phyloP scores from a whole-genome alignment of 2,113 vertebrate species.

The Cyprinodon variegatus region DNA sequence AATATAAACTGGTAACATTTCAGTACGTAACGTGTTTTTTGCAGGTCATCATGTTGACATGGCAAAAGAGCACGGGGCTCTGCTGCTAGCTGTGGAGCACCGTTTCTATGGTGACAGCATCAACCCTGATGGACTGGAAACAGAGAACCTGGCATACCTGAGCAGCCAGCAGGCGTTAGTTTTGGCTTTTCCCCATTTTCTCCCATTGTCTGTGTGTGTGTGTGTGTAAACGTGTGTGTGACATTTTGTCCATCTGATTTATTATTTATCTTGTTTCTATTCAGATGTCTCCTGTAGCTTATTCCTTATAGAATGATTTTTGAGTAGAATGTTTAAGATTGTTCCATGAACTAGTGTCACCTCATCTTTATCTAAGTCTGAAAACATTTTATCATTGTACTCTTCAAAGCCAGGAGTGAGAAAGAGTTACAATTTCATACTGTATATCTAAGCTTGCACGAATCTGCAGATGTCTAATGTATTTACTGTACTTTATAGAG shows the following conservation, averaged over 20 bases:
- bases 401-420: background rate
- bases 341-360: background rate
- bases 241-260: background rate
- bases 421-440: background rate
- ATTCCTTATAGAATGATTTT: background rate
- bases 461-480: background rate
- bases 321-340: background rate
- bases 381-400: background rate
- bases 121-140: conserved; percentile 75
- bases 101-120: conserved; percentile 88
- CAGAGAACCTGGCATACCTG: conserved; percentile 76
- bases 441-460: background rate
- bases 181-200: background rate
- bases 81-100: conserved; percentile 85
- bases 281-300: background rate
- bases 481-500: background rate
- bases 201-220: conserved; percentile 5
- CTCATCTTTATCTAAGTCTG: background rate
- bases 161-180: conserved; percentile 88
- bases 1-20: too few species aligned
- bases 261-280: background rate
- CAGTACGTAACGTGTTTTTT: background rate
- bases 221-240: background rate
- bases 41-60: conserved; percentile 85
- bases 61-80: conserved; percentile 78